phyloP scores from a whole-genome alignment of 2,888 invertebrate species.

The Scaptomyza caliginosa region DNA sequence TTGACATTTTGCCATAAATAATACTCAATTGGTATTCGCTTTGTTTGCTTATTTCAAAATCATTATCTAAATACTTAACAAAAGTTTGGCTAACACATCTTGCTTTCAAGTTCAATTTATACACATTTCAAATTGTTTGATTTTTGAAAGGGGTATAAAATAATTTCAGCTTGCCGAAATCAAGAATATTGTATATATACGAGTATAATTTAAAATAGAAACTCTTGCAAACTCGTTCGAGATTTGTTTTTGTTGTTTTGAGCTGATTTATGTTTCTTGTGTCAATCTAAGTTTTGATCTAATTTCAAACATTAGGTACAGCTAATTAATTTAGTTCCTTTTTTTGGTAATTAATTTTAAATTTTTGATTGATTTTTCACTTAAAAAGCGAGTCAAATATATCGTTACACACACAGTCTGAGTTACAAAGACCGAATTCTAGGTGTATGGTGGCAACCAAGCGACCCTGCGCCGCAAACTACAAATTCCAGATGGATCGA shows the following conservation, averaged over 20 bases:
- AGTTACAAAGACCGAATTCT: slow-evolving; percentile 84
- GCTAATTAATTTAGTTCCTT: slow-evolving; percentile 44
- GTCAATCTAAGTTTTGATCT: slow-evolving; percentile 31
- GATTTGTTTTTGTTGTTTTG: slow-evolving; percentile 41
- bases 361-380: slow-evolving; percentile 53
- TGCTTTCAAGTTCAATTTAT: slow-evolving; percentile 25
- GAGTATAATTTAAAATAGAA: slow-evolving; percentile 76
- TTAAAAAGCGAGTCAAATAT: slow-evolving; percentile 83
- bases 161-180: slow-evolving; percentile 57
- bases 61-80: slow-evolving; percentile 44
- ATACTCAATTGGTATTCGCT: slow-evolving; percentile 51
- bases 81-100: slow-evolving; percentile 30
- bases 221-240: slow-evolving; percentile 77
- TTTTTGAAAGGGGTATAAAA: slow-evolving; percentile 37
- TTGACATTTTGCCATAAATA: slow-evolving; percentile 66
- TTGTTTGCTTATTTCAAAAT: slow-evolving; percentile 21
- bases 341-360: slow-evolving; percentile 30
- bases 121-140: slow-evolving; percentile 25
- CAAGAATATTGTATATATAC: slow-evolving; percentile 25
- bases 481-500: slow-evolving; percentile 62
- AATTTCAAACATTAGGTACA: slow-evolving; percentile 67
- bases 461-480: slow-evolving; percentile 82
- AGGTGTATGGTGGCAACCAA: slow-evolving; percentile 83
- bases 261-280: slow-evolving; percentile 22
- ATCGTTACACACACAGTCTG: slow-evolving; percentile 83